phyloP scores from a whole-genome alignment of 2,888 invertebrate species.

The Synanthedon myopaeformis region DNA sequence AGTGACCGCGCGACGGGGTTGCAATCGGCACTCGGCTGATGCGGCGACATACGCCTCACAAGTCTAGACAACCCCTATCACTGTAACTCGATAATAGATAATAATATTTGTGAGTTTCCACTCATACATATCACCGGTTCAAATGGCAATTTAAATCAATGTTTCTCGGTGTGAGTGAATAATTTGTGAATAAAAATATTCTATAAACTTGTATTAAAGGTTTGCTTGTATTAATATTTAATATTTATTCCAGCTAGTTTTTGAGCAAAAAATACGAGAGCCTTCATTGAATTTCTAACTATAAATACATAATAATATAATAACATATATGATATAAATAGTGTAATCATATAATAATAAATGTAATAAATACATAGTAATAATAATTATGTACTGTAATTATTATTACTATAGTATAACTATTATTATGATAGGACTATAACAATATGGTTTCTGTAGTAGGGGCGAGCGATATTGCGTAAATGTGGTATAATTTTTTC shows the following conservation, averaged over 20 bases:
- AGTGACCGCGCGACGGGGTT: conserved; percentile 10
- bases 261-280: no score
- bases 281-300: no score
- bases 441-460: conserved; percentile 12
- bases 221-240: no score
- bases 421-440: no score
- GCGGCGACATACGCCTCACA: conserved; percentile 16
- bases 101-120: background rate
- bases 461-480: conserved; percentile 25
- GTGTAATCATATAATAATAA: no score
- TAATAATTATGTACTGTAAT: no score
- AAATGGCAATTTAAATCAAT: background rate
- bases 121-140: background rate
- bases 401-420: no score
- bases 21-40: conserved; percentile 15
- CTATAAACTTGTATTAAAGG: no score
- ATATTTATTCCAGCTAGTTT: no score
- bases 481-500: conserved; percentile 48
- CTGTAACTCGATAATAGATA: conserved; percentile 3
- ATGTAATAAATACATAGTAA: no score
- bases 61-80: conserved; percentile 25
- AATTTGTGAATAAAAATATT: background rate
- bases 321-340: no score
- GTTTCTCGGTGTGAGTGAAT: background rate
- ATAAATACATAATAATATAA: no score